Evolutionary conservation across 2,888 invertebrate genomes (phyloP).

Genomic region (Oxycera nigricornis): DNA sequence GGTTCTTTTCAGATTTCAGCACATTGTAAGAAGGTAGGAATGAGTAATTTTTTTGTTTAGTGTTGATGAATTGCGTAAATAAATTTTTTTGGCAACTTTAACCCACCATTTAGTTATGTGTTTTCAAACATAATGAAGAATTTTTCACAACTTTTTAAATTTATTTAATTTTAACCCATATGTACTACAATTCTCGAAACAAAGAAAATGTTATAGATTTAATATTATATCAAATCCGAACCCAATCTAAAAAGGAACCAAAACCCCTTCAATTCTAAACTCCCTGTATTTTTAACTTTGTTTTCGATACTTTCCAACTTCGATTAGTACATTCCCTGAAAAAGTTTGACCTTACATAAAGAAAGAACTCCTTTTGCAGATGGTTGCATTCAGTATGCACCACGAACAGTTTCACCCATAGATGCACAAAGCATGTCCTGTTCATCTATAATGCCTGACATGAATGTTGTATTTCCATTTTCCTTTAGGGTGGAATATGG

Average conservation of each 20-base stretch:
- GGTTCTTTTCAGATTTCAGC: background rate
- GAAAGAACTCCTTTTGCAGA: background rate
- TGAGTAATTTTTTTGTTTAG: background rate
- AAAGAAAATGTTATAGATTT: background rate
- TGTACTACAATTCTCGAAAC: no score
- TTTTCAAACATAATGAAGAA: no score
- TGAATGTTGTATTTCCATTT: background rate
- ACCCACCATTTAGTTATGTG: no score
- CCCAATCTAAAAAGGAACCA: no score
- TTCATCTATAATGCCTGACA: constrained; percentile 10
- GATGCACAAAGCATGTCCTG: constrained; percentile 22
- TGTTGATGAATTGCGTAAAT: no score
- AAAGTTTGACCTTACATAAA: background rate
- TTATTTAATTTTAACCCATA: no score
- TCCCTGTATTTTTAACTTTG: no score
- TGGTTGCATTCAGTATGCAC: background rate
- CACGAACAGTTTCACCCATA: background rate
- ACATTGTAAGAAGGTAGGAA: background rate
- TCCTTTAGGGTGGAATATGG: background rate
- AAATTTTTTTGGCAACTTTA: no score
- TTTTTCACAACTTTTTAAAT: no score
- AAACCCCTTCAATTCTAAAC: no score
- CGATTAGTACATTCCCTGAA: background rate
- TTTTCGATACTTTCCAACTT: background rate
- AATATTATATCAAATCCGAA: no score